phyloP scores from a whole-genome alignment of 1,140 invertebrate species.

The Maconellicoccus hirsutus region DNA sequence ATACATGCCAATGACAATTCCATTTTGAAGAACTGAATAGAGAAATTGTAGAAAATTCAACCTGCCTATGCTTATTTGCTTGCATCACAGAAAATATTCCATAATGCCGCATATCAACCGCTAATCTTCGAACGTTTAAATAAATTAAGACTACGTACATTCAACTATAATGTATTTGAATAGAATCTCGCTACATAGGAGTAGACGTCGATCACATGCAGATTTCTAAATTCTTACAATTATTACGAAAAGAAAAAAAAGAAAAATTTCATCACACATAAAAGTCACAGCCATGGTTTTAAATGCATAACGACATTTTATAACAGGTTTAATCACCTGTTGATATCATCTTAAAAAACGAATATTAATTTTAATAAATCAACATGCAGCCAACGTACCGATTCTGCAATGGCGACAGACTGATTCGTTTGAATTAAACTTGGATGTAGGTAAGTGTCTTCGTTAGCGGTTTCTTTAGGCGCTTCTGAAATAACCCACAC shows the following conservation, averaged over 20 bases:
- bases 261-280: background rate
- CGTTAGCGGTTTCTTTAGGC: slow-evolving; percentile 34
- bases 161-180: background rate
- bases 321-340: background rate
- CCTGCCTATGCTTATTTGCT: no score
- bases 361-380: background rate
- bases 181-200: background rate
- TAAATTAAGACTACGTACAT: background rate
- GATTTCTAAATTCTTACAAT: background rate
- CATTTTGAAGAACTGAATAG: background rate
- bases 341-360: background rate
- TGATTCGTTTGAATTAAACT: slow-evolving; percentile 44
- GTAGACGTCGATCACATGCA: background rate
- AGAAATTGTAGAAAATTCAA: no score
- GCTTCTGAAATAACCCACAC: slow-evolving; percentile 7
- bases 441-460: slow-evolving; percentile 66
- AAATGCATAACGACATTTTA: background rate
- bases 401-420: slow-evolving; percentile 39
- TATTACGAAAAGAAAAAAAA: background rate
- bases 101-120: background rate
- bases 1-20: background rate
- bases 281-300: background rate
- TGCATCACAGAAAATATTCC: background rate
- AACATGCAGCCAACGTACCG: slow-evolving; percentile 39
- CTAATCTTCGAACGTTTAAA: background rate